Evolutionary conservation across 2,797 vertebrate genomes (phyloP), one percentile per base, ranked within the genome.

Genomic region (Nannoperca australis): DNA sequence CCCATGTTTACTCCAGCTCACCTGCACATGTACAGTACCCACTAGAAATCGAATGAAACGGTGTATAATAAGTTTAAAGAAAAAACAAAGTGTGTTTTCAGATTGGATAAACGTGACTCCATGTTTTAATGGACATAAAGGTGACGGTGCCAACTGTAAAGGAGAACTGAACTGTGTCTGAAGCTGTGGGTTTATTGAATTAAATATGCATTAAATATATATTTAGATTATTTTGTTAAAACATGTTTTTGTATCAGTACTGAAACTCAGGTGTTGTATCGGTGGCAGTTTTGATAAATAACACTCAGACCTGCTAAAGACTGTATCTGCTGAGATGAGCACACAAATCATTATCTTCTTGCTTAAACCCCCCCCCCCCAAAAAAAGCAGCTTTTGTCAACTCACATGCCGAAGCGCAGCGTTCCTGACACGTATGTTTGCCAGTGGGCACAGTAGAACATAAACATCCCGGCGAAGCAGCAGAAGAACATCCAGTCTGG

Each of bases 401-500:
- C 98, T 99, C 92, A 99, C 98, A 99, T 97, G 93, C 98, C 98
- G 50, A 99, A 99, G 79, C 98, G 96, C 85, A 99, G 93, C 0
- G 97, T 99, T 77, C 98, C 98, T 3, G 98, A 99, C 88, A 99
- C 98, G 34, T 99, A 99, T 0, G 98, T 99, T 93, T 99, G 98
- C 98, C 98, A 99, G 81, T 99, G 98, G 1, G 98, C 98, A 65
- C 98, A 99, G 94, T 99, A 99, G 94, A 99, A 99, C 97, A 99
- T 99, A 83, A 99, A 99, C 27, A 98, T 99, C 82, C 97, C 98
- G 54, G 98, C 97, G 82, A 99, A 99, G 93, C 98, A 99, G 94
- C 98, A 99, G 95, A 99, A 99, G 94, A 99, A 99, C 98, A 99
- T 99, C 98, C 98, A 99, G 91, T 99, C 98, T 20, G 98, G 98